phyloP scores from a whole-genome alignment of 2,888 invertebrate species.

The Xanthorhoe designata region DNA sequence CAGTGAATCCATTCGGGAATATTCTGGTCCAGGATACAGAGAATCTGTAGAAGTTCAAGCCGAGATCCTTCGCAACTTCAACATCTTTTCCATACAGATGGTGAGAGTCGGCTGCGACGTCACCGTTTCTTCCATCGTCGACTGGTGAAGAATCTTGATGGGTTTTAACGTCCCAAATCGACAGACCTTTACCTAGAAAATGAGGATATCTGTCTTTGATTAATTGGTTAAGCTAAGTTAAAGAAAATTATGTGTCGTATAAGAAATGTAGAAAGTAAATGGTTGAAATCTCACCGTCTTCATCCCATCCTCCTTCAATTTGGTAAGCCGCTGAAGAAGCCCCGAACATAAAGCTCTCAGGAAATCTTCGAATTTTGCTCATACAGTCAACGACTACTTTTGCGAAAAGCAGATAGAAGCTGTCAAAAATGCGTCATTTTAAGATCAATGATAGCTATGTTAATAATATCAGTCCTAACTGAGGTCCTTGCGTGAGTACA shows the following conservation, averaged over 20 bases:
- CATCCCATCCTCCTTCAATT: conserved; percentile 85
- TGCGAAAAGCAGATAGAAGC: conserved; percentile 43
- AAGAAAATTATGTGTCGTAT: not conserved
- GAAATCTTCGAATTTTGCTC: conserved; percentile 58
- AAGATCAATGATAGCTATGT: conserved; percentile 4
- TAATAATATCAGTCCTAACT: not conserved
- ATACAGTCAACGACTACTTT: conserved; percentile 44
- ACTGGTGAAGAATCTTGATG: conserved; percentile 59
- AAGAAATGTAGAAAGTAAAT: not conserved
- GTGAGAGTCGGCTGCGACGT: conserved; percentile 88
- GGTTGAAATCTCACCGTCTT: conserved; percentile 71
- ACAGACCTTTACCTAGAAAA: conserved; percentile 83
- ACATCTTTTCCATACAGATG: conserved; percentile 85
- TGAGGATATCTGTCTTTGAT: not conserved
- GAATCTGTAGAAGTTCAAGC: conserved; percentile 84
- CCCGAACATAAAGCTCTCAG: conserved; percentile 64
- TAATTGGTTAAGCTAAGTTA: not conserved
- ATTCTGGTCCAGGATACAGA: conserved; percentile 88
- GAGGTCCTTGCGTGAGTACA: conserved; percentile 7
- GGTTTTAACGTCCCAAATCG: conserved; percentile 82
- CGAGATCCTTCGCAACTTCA: conserved; percentile 69
- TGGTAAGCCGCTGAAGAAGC: conserved; percentile 83
- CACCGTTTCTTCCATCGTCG: conserved; percentile 72
- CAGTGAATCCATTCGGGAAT: conserved; percentile 84
- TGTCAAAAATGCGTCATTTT: conserved; percentile 41